Evolutionary conservation across 2,113 vertebrate species (phyloP), one percentile per base, ranked within the genome.

Genomic region (Mohoua ochrocephala): DNA sequence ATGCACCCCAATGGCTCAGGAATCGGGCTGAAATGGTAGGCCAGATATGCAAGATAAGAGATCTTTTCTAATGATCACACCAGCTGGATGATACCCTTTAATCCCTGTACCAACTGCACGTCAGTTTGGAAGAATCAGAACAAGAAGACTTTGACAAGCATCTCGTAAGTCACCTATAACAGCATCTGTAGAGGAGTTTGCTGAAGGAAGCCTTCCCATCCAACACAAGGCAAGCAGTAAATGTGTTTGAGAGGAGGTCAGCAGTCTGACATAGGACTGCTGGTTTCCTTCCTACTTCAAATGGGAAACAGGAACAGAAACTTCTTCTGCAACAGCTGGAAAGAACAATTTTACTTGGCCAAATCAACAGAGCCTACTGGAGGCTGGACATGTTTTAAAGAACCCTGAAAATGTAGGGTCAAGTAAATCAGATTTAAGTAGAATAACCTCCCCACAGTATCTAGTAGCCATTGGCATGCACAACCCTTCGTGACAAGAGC

Each of bases 291-390:
- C 96, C 93, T 60, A 47, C 22, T 92, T 91, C 84, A 71, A 14
- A 39, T 26, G 53, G 44, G 39, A 95, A 97, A 95, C 35, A 45
- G 89, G 96, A 97, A 94, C 87, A 95, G 95, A 96, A 97, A 95
- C 44, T 33, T 30, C 65, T 76, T 45, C 92, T 71, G 49, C 81
- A 94, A 24, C 19, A 49, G 30, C 8, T 70, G 44, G 71, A 50
- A 78, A 70, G 52, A 45, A 71, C 60, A 61, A 47, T 60, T 92
- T 56, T 31, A 84, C 30, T 79, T 19, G 3, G 3, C 2, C 54
- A 92, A 86, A 65, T 28, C 57, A 92, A 26, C 2, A 3, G 16
- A 88, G 65, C 8, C 47, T 39, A 17, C 31, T 13, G 15, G 4
- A 65, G 20, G 53, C 31, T 74, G 28, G 44, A 41, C 17, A 10